These are phyloP conservation scores for Ephestia elutella DNA, from an alignment of 1,140 invertebrate genomes.

Conservation along the genomic window DNA sequence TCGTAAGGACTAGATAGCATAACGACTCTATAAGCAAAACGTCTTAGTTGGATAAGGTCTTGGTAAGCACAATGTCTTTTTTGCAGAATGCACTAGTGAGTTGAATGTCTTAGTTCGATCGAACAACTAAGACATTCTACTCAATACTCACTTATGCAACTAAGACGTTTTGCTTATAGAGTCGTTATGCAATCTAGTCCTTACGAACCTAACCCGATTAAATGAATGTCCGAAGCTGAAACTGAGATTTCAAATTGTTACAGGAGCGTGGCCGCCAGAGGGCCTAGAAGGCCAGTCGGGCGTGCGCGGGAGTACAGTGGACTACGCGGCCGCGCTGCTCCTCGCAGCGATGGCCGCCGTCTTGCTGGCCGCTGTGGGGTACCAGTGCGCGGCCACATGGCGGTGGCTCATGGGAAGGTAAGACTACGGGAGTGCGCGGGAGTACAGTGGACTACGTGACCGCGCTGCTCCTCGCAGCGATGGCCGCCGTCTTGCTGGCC, in stretches of 20 bases:
- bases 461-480: slow-evolving; percentile 75
- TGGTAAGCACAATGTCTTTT: too few relatives aligned
- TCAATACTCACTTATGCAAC: too few relatives aligned
- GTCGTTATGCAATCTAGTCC: too few relatives aligned
- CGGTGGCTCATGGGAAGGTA: slow-evolving; percentile 78
- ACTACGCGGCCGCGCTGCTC: slow-evolving; percentile 74
- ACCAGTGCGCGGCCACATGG: slow-evolving; percentile 83
- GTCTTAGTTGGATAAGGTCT: too few relatives aligned
- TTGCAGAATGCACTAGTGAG: too few relatives aligned
- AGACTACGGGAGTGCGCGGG: slow-evolving; percentile 32
- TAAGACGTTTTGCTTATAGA: too few relatives aligned
- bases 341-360: slow-evolving; percentile 79
- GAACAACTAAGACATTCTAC: too few relatives aligned
- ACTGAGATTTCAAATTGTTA: slow-evolving; percentile 5
- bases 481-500: slow-evolving; percentile 79
- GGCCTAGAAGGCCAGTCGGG: slow-evolving; percentile 41
- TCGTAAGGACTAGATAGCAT: too few relatives aligned
- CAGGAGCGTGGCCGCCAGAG: slow-evolving; percentile 48
- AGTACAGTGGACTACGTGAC: slow-evolving; percentile 69
- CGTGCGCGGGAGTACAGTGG: slow-evolving; percentile 49
- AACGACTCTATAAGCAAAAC: too few relatives aligned
- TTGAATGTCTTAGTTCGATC: too few relatives aligned
- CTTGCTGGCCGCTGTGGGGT: slow-evolving; percentile 79
- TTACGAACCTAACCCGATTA: too few relatives aligned
- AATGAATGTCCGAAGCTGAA: too few relatives aligned